Percentiles rank a stretch among this genome's conserved stretches.
phyloP scores from a whole-genome alignment of 2,797 vertebrate species.

The Helostoma temminkii region DNA sequence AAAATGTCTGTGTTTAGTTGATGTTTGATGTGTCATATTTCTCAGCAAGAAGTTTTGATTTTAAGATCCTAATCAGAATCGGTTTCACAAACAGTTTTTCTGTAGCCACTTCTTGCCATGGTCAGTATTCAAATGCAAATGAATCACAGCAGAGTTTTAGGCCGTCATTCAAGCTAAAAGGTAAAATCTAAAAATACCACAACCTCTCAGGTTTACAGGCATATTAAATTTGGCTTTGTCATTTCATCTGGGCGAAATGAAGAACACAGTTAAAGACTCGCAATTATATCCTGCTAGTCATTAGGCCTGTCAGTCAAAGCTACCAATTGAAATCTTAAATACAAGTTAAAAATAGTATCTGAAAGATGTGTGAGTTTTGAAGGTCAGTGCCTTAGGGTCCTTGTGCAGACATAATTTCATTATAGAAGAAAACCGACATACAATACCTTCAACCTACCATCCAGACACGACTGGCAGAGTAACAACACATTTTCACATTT shows the following conservation, averaged over 20 bases:
- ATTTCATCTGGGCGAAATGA: background rate
- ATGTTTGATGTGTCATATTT: too few relatives aligned
- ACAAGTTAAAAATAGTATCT: background rate
- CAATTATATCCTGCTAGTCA: background rate
- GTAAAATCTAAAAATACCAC: slow-evolving; percentile 13
- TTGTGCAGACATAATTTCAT: background rate
- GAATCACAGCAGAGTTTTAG: slow-evolving; percentile 3
- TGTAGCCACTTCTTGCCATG: too few relatives aligned
- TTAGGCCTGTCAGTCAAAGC: background rate
- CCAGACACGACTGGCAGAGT: background rate
- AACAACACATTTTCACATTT: background rate
- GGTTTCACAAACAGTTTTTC: background rate
- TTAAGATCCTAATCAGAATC: too few relatives aligned
- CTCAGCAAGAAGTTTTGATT: too few relatives aligned
- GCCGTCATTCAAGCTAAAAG: background rate
- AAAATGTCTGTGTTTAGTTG: too few relatives aligned
- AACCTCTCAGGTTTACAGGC: background rate
- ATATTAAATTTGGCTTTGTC: slow-evolving; percentile 5
- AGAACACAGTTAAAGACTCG: background rate
- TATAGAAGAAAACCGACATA: background rate
- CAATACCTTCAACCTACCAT: background rate
- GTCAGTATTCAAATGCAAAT: background rate
- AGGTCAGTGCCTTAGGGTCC: background rate
- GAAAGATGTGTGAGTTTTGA: background rate
- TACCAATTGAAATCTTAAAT: background rate